These are phyloP conservation scores for Drosophila setifemur DNA, from an alignment of 1,140 invertebrate species.

Conservation along the genomic window DNA sequence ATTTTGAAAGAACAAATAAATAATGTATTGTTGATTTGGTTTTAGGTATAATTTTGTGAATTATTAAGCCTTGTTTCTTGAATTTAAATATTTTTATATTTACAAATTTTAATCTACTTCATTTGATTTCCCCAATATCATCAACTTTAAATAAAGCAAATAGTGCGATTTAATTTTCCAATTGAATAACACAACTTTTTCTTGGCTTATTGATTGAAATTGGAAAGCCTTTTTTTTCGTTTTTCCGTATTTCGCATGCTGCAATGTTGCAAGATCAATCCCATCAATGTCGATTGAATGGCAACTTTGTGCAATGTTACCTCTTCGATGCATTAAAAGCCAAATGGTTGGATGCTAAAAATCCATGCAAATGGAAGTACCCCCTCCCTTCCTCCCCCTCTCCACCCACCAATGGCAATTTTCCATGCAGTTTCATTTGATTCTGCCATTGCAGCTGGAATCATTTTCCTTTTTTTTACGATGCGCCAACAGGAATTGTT, in stretches of 20 bases:
- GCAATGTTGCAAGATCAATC: conserved; percentile 37
- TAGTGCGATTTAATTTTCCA: too few species aligned
- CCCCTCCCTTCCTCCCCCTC: background rate
- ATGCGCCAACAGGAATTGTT: conserved; percentile 49
- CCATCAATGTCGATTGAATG: conserved; percentile 55
- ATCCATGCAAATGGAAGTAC: conserved; percentile 65
- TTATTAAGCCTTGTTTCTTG: too few species aligned
- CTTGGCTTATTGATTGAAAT: background rate
- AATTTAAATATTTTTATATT: too few species aligned
- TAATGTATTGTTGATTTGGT: too few species aligned
- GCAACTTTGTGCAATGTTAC: conserved; percentile 55
- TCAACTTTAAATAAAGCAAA: too few species aligned
- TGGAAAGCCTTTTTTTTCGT: background rate
- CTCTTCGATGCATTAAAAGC: conserved; percentile 54
- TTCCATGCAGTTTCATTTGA: conserved; percentile 68
- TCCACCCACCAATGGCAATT: conserved; percentile 47
- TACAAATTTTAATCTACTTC: too few species aligned
- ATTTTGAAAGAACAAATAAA: too few species aligned
- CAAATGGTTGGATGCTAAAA: conserved; percentile 55
- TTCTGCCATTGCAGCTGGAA: conserved; percentile 27
- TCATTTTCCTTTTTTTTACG: conserved; percentile 54
- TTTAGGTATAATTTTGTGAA: too few species aligned
- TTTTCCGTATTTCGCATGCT: conserved; percentile 33
- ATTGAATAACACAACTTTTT: background rate
- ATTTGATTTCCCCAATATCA: too few species aligned